Percentiles rank a stretch among this genome's conserved stretches.
Conservation (phyloP, 2,113 vertebrate genomes). For the Formicarius rufipectus region DNA sequence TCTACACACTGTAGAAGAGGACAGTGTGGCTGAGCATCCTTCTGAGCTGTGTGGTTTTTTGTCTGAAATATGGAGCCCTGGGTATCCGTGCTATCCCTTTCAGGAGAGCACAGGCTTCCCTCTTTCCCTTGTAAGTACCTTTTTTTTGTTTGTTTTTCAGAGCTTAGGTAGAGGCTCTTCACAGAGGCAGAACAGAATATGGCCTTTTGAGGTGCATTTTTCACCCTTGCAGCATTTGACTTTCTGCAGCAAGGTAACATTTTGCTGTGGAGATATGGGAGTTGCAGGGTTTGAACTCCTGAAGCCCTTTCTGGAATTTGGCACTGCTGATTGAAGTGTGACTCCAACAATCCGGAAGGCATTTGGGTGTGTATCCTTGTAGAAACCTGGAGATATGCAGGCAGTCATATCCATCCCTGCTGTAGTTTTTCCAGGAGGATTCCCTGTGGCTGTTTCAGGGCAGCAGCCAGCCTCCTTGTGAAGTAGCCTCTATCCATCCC, state of each 20-base stretch:
- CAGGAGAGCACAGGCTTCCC: not conserved
- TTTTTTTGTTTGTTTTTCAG: not conserved
- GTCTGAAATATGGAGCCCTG: not conserved
- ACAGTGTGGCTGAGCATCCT: not conserved
- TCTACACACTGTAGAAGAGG: not conserved
- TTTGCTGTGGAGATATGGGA: not conserved
- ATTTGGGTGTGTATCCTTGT: not conserved
- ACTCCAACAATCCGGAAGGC: not conserved
- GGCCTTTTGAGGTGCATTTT: not conserved
- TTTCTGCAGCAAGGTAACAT: not conserved
- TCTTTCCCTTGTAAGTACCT: not conserved
- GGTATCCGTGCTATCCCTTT: fast-evolving
- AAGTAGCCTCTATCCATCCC: constrained; percentile 35
- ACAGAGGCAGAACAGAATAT: not conserved
- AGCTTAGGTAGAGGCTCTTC: not conserved
- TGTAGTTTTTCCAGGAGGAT: not conserved
- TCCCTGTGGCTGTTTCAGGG: not conserved
- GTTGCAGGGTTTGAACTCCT: not conserved
- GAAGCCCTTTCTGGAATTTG: not conserved
- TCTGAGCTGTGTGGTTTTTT: fast-evolving
- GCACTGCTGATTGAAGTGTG: not conserved
- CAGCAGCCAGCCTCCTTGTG: not conserved
- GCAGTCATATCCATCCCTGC: not conserved
- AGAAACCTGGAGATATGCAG: not conserved
- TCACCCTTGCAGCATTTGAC: not conserved